These are phyloP conservation scores for roundworm (Caenorhabditis elegans) DNA, from an alignment of 1,140 invertebrate species.

Conservation along the genomic window WBcel235 BX284602.5:9336001-9336500, in stretches of 20 bases:
- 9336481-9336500: too few relatives aligned
- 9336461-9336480: too few relatives aligned
- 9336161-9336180: slow-evolving; percentile 49
- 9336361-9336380: slow-evolving; percentile 55
- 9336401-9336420: too few relatives aligned
- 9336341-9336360: background rate
- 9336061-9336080: slow-evolving; percentile 34
- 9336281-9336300: background rate
- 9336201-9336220: slow-evolving; percentile 44
- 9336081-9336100: background rate
- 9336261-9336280: background rate
- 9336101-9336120: slow-evolving; percentile 33
- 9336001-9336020: background rate
- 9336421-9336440: too few relatives aligned
- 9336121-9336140: slow-evolving; percentile 36
- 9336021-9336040: background rate
- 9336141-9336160: slow-evolving; percentile 41
- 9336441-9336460: too few relatives aligned
- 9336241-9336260: background rate
- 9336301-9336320: background rate
- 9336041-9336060: background rate
- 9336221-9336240: background rate
- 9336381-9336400: slow-evolving; percentile 33
- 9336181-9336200: slow-evolving; percentile 51
- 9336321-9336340: background rate